phyloP scores from a whole-genome alignment of 92 coral and sea anemone genomes.

The Ricordea florida region DNA sequence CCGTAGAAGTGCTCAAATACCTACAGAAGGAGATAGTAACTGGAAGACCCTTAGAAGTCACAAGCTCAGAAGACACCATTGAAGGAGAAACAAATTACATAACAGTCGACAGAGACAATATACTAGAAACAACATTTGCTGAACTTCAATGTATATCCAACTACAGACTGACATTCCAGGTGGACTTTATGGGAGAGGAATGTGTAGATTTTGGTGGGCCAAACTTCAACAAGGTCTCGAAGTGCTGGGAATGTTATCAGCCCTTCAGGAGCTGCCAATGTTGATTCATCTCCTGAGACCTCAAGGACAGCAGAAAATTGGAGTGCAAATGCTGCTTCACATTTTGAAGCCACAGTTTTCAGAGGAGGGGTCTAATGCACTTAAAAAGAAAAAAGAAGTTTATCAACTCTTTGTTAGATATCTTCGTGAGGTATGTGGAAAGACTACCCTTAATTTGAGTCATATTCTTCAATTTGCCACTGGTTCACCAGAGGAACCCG shows the following conservation, averaged over 20 bases:
- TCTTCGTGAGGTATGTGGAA: constrained; percentile 59
- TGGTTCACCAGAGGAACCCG: constrained; percentile 39
- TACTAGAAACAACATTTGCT: constrained; percentile 50
- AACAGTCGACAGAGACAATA: constrained; percentile 44
- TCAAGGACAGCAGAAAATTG: constrained; percentile 34
- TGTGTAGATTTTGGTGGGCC: constrained; percentile 67
- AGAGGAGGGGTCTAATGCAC: constrained; percentile 65
- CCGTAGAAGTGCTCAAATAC: constrained; percentile 1
- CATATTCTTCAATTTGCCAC: constrained; percentile 60
- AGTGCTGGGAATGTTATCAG: too few species aligned
- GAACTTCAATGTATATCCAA: constrained; percentile 43
- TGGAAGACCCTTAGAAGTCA: constrained; percentile 6
- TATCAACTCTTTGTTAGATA: constrained; percentile 62
- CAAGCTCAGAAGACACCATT: constrained; percentile 5
- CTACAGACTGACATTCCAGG: constrained; percentile 48
- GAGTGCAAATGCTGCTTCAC: constrained; percentile 40
- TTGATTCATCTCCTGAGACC: constrained; percentile 56
- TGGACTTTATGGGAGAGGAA: constrained; percentile 74
- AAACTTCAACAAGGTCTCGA: too few species aligned
- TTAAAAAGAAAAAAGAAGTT: constrained; percentile 38
- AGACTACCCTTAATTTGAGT: constrained; percentile 47
- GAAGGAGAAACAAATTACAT: constrained; percentile 58
- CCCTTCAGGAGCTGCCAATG: constrained; percentile 44
- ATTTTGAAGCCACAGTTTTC: constrained; percentile 64
- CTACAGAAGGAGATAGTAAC: constrained; percentile 1